phyloP scores from a whole-genome alignment of 1,140 invertebrate species.

The Arion vulgaris region DNA sequence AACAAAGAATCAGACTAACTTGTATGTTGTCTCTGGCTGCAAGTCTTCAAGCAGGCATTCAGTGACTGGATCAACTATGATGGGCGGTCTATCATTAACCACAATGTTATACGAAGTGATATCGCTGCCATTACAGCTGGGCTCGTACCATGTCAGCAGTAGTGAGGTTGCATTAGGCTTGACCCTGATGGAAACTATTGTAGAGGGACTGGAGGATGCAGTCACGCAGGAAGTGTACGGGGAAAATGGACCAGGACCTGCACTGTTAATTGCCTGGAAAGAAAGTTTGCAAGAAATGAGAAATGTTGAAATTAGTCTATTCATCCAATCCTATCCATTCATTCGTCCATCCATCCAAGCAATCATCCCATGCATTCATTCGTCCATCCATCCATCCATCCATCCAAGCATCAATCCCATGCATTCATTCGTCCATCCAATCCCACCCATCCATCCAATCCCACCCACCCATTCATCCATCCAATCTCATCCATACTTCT shows the following conservation, averaged over 20 bases:
- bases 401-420: no score
- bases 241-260: conserved; percentile 69
- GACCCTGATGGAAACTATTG: conserved; percentile 75
- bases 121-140: conserved; percentile 78
- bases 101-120: conserved; percentile 86
- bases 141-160: conserved; percentile 81
- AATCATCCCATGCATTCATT: no score
- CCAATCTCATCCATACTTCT: no score
- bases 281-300: not conserved
- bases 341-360: no score
- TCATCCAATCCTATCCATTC: no score
- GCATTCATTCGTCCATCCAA: no score
- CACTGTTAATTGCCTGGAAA: conserved; percentile 69
- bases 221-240: conserved; percentile 62
- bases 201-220: conserved; percentile 67
- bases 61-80: conserved; percentile 56
- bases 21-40: conserved; percentile 76
- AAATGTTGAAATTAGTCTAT: no score
- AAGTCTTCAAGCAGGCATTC: conserved; percentile 74
- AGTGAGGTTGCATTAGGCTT: conserved; percentile 79
- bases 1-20: conserved; percentile 67
- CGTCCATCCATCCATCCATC: no score
- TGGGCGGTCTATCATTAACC: conserved; percentile 76
- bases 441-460: no score
- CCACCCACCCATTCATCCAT: no score